These are phyloP conservation scores for Thumatha senex DNA, from an alignment of 2,888 invertebrate genomes.

Conservation along the genomic window DNA sequence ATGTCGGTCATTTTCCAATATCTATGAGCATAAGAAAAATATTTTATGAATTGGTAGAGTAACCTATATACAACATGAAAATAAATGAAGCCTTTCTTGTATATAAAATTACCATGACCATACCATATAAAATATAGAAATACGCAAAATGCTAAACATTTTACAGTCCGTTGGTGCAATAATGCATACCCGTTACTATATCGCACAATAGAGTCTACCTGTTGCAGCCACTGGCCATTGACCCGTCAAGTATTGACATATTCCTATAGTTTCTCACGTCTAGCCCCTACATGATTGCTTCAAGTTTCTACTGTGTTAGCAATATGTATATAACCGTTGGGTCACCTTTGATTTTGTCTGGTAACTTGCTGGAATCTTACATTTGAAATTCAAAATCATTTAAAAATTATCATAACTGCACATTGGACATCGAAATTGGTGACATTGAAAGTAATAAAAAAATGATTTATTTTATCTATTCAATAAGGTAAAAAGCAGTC, in stretches of 20 bases:
- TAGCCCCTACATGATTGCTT: conserved; percentile 58
- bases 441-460: neutral
- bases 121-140: conserved; percentile 16
- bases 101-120: conserved; percentile 5
- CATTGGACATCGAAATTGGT: neutral
- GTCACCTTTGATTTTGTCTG: conserved; percentile 27
- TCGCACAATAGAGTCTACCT: conserved; percentile 64
- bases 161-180: conserved; percentile 31
- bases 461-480: too few relatives aligned
- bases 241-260: conserved; percentile 82
- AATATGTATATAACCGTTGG: conserved; percentile 34
- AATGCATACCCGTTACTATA: conserved; percentile 62
- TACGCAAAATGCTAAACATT: conserved; percentile 29
- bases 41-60: too few relatives aligned
- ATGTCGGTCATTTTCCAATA: too few relatives aligned
- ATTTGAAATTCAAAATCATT: neutral
- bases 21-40: too few relatives aligned
- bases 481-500: too few relatives aligned
- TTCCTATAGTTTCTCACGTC: conserved; percentile 82
- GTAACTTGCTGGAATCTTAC: neutral
- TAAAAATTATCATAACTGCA: neutral
- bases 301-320: conserved; percentile 55
- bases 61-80: neutral
- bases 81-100: neutral
- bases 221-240: conserved; percentile 75